Base-by-base conservation (phyloP, 2,797 vertebrate species). In the Sebastes minor region DNA sequence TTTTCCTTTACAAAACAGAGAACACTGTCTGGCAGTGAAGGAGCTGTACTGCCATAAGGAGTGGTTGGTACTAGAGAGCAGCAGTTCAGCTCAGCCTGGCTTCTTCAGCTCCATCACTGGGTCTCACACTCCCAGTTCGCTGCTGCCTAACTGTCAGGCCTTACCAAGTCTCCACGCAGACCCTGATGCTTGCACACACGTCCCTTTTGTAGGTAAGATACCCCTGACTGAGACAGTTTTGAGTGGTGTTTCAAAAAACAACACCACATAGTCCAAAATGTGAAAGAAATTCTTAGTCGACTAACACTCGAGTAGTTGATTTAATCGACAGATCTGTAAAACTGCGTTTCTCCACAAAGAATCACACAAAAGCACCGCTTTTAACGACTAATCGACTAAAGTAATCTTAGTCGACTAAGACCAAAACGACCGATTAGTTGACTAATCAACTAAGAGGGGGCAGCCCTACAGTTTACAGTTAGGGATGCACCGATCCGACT, bases 31-130 rank as follows among this genome's bases (percentile, higher is more conserved):
- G 92, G 96, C 97, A 55, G 98, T 99, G 79, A 99, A 97, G 94
- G 97, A 99, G 91, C 94, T 99, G 69, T 99, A 98, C 95, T 99
- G 98, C 92, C 97, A 97, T 86, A 97, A 96, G 86, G 98, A 99
- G 90, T 98, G 97, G 97, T 90, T 95, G 56, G 88, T 89, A 2
- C 92, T 97, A 71, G 96, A 97, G 83, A 95, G 96, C 86, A 96
- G 81, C 33, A 55, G 66, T 6, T 84, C 88, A 8, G 57, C 81
- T 32, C 91, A 90, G 94, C 74, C 93, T 75, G 96, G 95, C 13
- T 92, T 96, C 89, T 94, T 95, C 75, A 94, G 95, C 76, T 91
- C 96, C 0, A 89, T 94, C 13, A 52, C 82, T 13, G 81, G 89
- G 11, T 78, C 83, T 8, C 75, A 78, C 18, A 22, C 66, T 46